Evolutionary conservation across 2,888 invertebrate species (phyloP).

Genomic region (Hypolimnas misippus): DNA sequence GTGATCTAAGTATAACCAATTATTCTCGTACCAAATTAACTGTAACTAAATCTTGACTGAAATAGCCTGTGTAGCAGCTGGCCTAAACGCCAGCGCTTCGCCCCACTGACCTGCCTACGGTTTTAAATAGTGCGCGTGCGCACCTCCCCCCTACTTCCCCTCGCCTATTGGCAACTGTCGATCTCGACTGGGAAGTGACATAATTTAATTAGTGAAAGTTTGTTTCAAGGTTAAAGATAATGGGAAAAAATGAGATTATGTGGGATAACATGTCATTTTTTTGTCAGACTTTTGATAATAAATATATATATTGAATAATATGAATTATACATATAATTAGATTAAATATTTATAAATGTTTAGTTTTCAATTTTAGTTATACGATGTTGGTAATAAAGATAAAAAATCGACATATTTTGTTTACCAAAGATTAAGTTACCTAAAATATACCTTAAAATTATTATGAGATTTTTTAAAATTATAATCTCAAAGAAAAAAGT

Average conservation of each 20-base stretch:
- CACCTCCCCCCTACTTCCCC: conserved; percentile 16
- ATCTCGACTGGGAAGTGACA: conserved; percentile 38
- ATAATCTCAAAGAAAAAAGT: no score
- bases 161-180: conserved; percentile 45
- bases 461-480: no score
- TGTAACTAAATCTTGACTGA: conserved; percentile 45
- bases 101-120: conserved; percentile 53
- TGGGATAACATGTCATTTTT: no score
- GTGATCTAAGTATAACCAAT: conserved; percentile 22
- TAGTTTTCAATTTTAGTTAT: no score
- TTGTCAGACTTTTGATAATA: not conserved
- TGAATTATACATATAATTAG: no score
- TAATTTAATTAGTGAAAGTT: conserved; percentile 33
- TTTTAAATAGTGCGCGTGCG: conserved; percentile 49
- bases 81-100: conserved; percentile 37
- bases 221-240: conserved; percentile 23
- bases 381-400: no score
- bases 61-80: conserved; percentile 29
- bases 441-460: no score
- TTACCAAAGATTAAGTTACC: no score
- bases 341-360: no score
- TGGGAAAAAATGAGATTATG: not conserved
- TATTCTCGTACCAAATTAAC: conserved; percentile 35
- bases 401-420: no score
- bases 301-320: not conserved